Evolutionary conservation across 37 sponge, comb jelly and placozoan species (phyloP).

Genomic region (Aphrocallistes beatrix): DNA sequence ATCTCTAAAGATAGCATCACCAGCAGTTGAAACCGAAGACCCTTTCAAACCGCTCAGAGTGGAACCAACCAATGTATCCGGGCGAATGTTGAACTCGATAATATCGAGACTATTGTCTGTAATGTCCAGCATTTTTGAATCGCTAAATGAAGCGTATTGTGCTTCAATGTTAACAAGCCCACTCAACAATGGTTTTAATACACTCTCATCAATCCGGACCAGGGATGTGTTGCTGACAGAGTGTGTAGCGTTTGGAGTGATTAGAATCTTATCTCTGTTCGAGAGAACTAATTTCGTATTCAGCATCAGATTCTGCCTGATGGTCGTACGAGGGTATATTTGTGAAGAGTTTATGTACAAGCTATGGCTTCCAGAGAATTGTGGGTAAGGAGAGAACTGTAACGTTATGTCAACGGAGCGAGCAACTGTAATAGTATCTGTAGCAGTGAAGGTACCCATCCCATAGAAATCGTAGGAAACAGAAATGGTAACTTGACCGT

Average conservation of each 20-base stretch:
- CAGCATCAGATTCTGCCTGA: conserved; percentile 21
- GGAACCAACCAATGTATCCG: neutral
- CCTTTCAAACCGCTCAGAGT: neutral
- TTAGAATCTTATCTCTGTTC: neutral
- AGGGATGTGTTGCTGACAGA: neutral
- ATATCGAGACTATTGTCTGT: neutral
- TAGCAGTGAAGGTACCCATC: neutral
- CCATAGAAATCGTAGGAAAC: neutral
- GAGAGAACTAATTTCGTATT: neutral
- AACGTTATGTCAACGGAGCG: conserved; percentile 20
- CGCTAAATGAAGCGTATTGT: neutral
- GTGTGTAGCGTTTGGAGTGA: neutral
- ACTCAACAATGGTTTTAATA: neutral
- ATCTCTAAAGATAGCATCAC: neutral
- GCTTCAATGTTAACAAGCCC: neutral
- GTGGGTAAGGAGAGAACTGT: conserved; percentile 35
- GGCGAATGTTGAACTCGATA: neutral
- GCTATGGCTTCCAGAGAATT: conserved; percentile 30
- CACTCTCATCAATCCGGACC: neutral
- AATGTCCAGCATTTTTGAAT: neutral
- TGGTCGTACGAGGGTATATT: conserved; percentile 25
- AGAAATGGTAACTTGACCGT: neutral
- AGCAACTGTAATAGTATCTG: neutral
- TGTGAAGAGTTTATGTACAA: conserved; percentile 19
- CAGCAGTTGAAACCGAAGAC: neutral